Base-by-base conservation (phyloP, 2,888 invertebrate genomes). In the Macrosiphum euphorbiae region DNA sequence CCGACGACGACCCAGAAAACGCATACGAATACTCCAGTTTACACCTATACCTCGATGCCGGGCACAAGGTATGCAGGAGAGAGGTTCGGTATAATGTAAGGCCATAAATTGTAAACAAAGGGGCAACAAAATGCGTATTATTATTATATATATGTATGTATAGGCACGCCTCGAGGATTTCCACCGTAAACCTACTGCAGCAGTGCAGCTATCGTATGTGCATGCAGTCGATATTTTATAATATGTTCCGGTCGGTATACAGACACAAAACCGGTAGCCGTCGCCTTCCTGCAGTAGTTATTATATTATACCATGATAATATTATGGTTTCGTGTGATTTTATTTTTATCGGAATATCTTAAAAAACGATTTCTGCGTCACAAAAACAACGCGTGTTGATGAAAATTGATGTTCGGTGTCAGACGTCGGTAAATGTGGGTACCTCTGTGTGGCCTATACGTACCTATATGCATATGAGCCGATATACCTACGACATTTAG, bases 91-190 rank as follows among this genome's bases (percentile, higher is more conserved):
- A 44, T 67, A 90, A 35, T 20, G 24, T 28, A 47, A 44, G 86
- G 28, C 86, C 44, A 91, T 91, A 91, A 91, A 91, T 91, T 58
- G 86, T 86, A 58, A 91, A 91, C 91, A 86, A 91, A 91, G 86
- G 91, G 91, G 85, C 91, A 91, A 91, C 91, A 61, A 91, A 91
- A 86, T 58, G 86, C 86, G 91, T 44, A 28, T 41, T 91, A 89
- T 89, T 89, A 35, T 78, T 78, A 35, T 35, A 35, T 78, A 35
- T 78, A 35, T 35, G 16, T 67, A 67, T 35, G 88, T 89, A 84
- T 52, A n/a, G 13, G 44, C 47, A n/a, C 47, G 47, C 86, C 58
- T 86, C 11, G 55, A 55, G 91, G 44, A 58, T 91, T 85, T 91
- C 58, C 26, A 44, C 84, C 24, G 4, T 35, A 35, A 78, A 78